Percentiles rank a stretch among this genome's conserved stretches.
These are phyloP conservation scores for Sitobion miscanthi DNA, from an alignment of 1,140 invertebrate genomes.

Conservation along the genomic window DNA sequence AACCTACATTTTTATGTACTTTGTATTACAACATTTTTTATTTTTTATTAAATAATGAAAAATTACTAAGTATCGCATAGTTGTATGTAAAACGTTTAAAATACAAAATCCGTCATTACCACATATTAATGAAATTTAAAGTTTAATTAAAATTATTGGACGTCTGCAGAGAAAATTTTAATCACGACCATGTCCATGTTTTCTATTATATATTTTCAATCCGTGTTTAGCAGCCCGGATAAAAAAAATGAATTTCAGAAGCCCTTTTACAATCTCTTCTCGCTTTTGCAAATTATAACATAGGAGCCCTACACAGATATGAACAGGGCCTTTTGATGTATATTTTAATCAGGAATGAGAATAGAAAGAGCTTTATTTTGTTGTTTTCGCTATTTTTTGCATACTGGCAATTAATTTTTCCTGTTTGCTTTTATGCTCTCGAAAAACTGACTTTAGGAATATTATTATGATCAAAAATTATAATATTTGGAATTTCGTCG, in stretches of 20 bases:
- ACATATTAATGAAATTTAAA: background rate
- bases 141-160: background rate
- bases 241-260: conserved; percentile 23
- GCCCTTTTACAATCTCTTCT: background rate
- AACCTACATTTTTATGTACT: too few species aligned
- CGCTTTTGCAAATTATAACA: conserved; percentile 18
- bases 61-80: background rate
- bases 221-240: background rate
- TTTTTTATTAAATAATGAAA: background rate
- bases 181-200: background rate
- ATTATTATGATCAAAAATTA: background rate
- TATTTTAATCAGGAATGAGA: conserved; percentile 30
- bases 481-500: background rate
- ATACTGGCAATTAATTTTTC: conserved; percentile 6
- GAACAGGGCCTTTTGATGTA: conserved; percentile 18
- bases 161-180: background rate
- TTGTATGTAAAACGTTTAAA: background rate
- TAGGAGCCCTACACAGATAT: background rate
- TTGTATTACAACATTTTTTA: background rate
- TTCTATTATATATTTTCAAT: background rate
- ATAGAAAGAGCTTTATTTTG: conserved; percentile 19
- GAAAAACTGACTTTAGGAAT: background rate
- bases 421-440: background rate
- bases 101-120: background rate
- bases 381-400: background rate